phyloP scores from a whole-genome alignment of 2,797 vertebrate genomes.

The Lutjanus campechanus region DNA sequence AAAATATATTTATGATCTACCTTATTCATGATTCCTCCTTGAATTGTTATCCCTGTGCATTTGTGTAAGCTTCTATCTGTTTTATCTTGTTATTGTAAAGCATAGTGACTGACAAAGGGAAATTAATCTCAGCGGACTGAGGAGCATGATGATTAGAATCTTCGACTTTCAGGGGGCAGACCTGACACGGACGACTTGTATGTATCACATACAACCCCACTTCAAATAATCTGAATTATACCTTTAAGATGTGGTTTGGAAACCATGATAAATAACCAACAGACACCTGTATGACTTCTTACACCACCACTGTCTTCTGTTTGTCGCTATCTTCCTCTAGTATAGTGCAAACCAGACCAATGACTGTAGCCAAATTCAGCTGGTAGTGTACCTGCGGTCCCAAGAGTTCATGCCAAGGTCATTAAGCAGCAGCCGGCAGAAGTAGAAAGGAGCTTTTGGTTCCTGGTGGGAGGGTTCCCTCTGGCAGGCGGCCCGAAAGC shows the following conservation, averaged over 20 bases:
- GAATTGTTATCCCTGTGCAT: too few species aligned
- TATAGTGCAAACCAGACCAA: slow-evolving; percentile 12
- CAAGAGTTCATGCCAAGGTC: slow-evolving; percentile 99
- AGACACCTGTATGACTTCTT: background rate
- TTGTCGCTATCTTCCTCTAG: background rate
- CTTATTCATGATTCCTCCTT: too few species aligned
- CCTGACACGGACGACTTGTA: too few species aligned
- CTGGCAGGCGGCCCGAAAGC: slow-evolving; percentile 85
- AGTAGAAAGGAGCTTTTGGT: slow-evolving; percentile 94
- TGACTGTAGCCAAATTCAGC: background rate
- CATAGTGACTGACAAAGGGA: too few species aligned
- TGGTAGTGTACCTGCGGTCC: slow-evolving; percentile 92
- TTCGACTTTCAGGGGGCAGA: too few species aligned
- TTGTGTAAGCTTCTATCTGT: too few species aligned
- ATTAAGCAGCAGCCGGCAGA: slow-evolving; percentile 94
- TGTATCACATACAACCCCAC: too few species aligned
- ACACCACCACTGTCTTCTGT: background rate
- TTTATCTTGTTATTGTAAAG: too few species aligned
- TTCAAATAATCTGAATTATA: too few species aligned
- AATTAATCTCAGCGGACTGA: too few species aligned
- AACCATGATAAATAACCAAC: slow-evolving; percentile 6
- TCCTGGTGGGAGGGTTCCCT: slow-evolving; percentile 87
- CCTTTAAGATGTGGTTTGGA: background rate
- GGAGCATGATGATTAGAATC: too few species aligned
- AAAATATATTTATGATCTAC: too few species aligned